Evolutionary conservation across 2,888 invertebrate genomes (phyloP), one percentile per base, ranked within the genome.

Genomic region (Drosophila paramelanica): DNA sequence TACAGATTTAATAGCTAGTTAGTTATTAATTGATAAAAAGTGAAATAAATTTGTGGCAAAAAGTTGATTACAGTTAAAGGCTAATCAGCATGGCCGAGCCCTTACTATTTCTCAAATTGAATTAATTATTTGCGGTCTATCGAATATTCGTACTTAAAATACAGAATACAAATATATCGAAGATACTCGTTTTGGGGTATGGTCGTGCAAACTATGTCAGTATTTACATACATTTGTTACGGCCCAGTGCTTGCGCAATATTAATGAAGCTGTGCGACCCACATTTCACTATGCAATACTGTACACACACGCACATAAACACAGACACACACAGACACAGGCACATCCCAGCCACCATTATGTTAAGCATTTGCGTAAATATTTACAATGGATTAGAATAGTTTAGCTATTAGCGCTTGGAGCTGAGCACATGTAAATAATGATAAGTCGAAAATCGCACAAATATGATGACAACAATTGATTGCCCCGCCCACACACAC

Each of bases 371-470:
- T 55, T 65, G 56, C 11, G 60, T 50, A 62, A 79, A 79, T 80
- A 80, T 83, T 80, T 87, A 72, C 78, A 58, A 67, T 89, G 69
- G 71, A 77, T 87, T 81, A 62, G 70, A 72, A 75, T 72, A 81
- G 72, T 65, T 81, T 71, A 71, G 85, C 79, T 71, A 77, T 86
- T 79, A 88, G 73, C 71, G 66, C 62, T 78, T 49, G 10, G 31
- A 53, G 65, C 67, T 72, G 57, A 55, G 57, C 46, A 56, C 66
- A 77, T 79, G 89, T 75, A 77, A 89, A 88, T 85, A 88, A 85
- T 69, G 75, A 75, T 81, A 89, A 81, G 79, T 79, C 73, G 67
- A 75, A 77, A 89, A 84, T 85, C 68, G 73, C 51, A 66, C 60
- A 75, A 72, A 65, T 72, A 75, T 67, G 84, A 69, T 69, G 73